These are phyloP conservation scores for Brevimyrus niger DNA, from an alignment of 2,113 vertebrate genomes.

Conservation along the genomic window DNA sequence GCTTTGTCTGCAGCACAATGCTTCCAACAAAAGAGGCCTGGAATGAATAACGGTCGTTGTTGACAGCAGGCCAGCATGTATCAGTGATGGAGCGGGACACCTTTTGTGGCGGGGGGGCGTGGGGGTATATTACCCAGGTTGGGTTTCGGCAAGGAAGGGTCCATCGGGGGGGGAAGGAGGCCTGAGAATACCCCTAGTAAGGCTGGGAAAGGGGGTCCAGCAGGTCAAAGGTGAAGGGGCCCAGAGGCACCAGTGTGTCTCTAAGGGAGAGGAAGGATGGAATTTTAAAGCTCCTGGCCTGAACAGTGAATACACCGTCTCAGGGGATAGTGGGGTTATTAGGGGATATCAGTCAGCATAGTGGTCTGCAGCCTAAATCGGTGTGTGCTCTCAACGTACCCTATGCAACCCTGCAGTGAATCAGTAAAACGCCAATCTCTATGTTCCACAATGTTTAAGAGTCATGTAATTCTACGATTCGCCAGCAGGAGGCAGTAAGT, in stretches of 20 bases:
- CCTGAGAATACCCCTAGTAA: background rate
- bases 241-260: background rate
- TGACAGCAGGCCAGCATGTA: background rate
- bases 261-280: background rate
- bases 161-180: too few relatives aligned
- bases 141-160: background rate
- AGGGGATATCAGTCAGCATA: background rate
- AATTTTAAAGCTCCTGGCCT: background rate
- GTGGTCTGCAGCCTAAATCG: background rate
- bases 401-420: background rate
- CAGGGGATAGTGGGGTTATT: background rate
- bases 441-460: too few relatives aligned
- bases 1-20: slow-evolving; percentile 11
- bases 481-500: slow-evolving; percentile 15
- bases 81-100: background rate
- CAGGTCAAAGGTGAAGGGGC: background rate
- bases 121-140: background rate
- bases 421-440: background rate
- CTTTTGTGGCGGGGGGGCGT: background rate
- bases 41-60: background rate
- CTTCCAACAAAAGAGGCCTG: background rate
- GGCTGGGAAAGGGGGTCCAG: background rate
- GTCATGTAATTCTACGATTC: background rate
- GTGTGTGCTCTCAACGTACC: background rate
- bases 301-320: background rate